Evolutionary conservation across 2,797 vertebrate species (phyloP), one percentile per base, ranked within the genome.

Genomic region (Dryobates pubescens): DNA sequence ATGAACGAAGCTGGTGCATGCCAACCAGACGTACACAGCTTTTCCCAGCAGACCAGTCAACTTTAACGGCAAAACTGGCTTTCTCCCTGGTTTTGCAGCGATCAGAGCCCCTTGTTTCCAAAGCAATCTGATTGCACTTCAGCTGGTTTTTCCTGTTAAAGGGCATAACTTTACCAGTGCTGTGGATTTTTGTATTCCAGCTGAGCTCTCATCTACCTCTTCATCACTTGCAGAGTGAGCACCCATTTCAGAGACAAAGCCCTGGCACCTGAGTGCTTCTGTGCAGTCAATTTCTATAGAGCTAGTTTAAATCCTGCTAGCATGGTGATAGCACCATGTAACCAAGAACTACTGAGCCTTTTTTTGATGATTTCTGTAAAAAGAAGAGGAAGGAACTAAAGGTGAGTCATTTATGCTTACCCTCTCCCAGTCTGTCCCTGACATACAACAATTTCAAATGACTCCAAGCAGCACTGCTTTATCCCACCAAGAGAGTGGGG

Each of bases 381-480:
- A 86, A 57, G 9, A 18, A 53, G 1, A 22, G 13, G 10, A 74
- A 80, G 38, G 45, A 57, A 36, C 7, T 53, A 72, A 84, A 89
- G 36, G 2, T 3, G 51, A 71, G 10, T 38, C 29, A 84, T 70
- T 73, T 13, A 49, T 34, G 54, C 10, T 83, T 54, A 56, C 51
- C 36, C 8, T 61, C 5, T 78, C 29, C 32, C 22, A 17, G 16
- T 47, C 47, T 1, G 0, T 29, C n/a, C 45, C 38, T 0, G 3
- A 86, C 6, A 49, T 7, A 32, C 3, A 73, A n/a, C 7, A 61
- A 58, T 17, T 61, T 43, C 54, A 74, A 81, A 59, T 6, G 8
- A 14, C 5, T 36, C 14, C 32, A 74, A 41, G 34, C 30, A 70
- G 23, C 17, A 77, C 0, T 26, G 12, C 22, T 36, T 36, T 51